phyloP scores from a whole-genome alignment of 2,888 invertebrate species.

The Terebella lapidaria region DNA sequence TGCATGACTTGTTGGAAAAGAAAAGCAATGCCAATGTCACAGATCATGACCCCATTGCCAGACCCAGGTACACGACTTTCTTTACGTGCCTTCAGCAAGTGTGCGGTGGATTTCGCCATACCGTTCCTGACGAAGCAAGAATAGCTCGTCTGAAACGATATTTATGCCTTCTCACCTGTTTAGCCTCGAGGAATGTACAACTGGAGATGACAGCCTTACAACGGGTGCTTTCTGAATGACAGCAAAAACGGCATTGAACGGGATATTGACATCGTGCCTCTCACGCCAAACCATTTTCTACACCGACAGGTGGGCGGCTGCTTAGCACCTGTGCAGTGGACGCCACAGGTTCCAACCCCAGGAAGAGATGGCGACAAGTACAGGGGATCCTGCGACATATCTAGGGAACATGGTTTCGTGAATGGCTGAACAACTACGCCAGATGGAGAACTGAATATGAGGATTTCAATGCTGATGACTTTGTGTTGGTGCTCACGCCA shows the following conservation, averaged over 20 bases:
- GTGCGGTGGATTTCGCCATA: constrained; percentile 23
- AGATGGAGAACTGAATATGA: too few species aligned
- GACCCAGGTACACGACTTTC: constrained; percentile 3
- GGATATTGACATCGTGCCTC: neutral
- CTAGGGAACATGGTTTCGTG: too few species aligned
- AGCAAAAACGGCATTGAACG: neutral
- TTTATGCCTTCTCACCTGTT: neutral
- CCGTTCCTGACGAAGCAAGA: constrained; percentile 20
- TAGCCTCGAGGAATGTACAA: neutral
- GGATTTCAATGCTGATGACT: too few species aligned
- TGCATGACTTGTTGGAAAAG: constrained; percentile 6
- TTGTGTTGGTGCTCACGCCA: too few species aligned
- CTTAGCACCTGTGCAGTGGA: neutral
- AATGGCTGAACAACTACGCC: too few species aligned
- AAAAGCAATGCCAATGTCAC: constrained; percentile 8
- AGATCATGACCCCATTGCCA: too few species aligned
- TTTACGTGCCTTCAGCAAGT: constrained; percentile 18
- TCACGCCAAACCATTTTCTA: too few species aligned
- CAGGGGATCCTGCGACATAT: too few species aligned
- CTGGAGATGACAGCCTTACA: neutral
- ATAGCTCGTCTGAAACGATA: neutral
- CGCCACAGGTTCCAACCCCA: neutral
- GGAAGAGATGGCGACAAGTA: too few species aligned
- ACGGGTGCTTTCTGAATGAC: neutral
- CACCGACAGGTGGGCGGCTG: neutral